Conservation (phyloP, 2,113 vertebrate genomes). For the Phaetusa simplex region DNA sequence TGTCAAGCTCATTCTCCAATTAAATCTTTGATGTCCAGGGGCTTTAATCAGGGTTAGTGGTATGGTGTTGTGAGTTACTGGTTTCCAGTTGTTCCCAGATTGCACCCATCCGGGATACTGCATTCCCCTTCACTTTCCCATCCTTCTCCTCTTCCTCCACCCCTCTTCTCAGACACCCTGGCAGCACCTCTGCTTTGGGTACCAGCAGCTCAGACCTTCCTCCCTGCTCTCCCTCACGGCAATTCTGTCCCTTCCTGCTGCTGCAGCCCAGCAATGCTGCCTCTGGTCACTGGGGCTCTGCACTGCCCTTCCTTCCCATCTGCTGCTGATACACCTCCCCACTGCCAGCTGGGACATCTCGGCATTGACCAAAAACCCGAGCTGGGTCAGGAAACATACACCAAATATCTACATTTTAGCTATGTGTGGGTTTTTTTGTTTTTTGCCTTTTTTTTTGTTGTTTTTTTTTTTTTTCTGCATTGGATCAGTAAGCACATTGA, state of each 20-base stretch:
- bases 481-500: not conserved
- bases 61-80: not conserved
- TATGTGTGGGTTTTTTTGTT: accelerated
- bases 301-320: not conserved
- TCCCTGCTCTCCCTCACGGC: not conserved
- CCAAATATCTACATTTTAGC: not conserved
- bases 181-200: not conserved
- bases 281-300: not conserved
- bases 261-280: not conserved
- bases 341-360: accelerated
- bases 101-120: not conserved
- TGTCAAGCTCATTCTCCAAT: not conserved
- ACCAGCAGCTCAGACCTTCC: not conserved
- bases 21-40: not conserved
- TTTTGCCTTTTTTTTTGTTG: not conserved
- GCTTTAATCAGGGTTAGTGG: not conserved
- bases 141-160: not conserved
- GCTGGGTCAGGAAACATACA: not conserved
- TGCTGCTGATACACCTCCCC: not conserved
- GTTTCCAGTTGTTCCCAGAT: not conserved
- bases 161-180: not conserved
- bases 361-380: not conserved
- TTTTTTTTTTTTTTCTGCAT: not conserved
- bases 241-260: not conserved
- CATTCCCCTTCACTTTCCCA: not conserved